Conservation (phyloP, 2,797 vertebrate species). For the Momotus momota region DNA sequence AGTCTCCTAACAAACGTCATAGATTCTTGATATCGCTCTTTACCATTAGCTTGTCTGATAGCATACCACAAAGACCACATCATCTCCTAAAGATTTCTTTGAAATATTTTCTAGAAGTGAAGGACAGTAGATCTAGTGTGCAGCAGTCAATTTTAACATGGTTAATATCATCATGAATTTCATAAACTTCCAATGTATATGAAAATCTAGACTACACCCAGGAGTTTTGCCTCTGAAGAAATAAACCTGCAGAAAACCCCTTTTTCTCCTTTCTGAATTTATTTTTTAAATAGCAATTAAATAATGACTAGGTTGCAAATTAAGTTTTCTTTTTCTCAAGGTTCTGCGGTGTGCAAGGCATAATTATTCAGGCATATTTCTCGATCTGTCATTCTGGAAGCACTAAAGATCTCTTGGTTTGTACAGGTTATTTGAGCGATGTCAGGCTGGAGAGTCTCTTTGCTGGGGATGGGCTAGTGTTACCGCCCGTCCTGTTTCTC, state of each 20-base stretch:
- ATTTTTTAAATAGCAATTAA: not conserved
- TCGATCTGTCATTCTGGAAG: not conserved
- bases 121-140: not conserved
- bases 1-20: not conserved
- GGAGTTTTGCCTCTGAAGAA: not conserved
- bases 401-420: not conserved
- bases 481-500: not conserved
- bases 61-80: not conserved
- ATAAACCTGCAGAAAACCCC: not conserved
- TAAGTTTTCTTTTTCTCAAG: not conserved
- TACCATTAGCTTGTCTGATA: not conserved
- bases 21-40: not conserved
- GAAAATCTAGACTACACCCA: not conserved
- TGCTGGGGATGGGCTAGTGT: not conserved
- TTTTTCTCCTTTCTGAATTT: not conserved
- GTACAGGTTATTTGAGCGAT: not conserved
- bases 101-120: not conserved
- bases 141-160: not conserved
- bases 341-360: not conserved
- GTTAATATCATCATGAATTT: not conserved
- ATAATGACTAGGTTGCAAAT: not conserved
- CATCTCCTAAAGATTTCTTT: not conserved
- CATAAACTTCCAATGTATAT: not conserved
- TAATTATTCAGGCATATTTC: not conserved
- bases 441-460: not conserved